Conservation (phyloP, 2,113 vertebrate species). For the Edolisoma coerulescens region DNA sequence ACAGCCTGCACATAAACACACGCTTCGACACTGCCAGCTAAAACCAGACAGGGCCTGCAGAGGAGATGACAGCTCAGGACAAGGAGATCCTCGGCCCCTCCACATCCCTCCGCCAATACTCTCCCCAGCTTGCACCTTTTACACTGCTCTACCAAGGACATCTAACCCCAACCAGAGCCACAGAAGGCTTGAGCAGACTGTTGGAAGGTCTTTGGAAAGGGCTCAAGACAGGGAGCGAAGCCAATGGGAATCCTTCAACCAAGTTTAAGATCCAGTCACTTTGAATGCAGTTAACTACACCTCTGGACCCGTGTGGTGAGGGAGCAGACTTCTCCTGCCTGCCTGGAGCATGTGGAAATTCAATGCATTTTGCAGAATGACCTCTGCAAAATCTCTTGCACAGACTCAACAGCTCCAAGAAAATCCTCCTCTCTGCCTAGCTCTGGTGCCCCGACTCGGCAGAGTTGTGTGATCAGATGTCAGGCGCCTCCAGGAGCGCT, state of each 20-base stretch:
- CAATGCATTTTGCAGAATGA: neutral
- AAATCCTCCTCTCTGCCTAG: neutral
- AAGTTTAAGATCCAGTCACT: neutral
- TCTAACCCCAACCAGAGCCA: neutral
- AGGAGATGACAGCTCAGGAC: neutral
- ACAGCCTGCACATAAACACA: conserved; percentile 29
- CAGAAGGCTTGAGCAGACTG: neutral
- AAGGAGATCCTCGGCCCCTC: neutral
- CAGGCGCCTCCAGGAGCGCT: neutral
- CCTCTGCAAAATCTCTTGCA: neutral
- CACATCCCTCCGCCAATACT: neutral
- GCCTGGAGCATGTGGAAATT: neutral
- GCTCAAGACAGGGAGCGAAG: neutral
- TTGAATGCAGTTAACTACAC: neutral
- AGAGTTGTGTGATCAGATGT: rapidly evolving
- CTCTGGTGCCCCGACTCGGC: neutral
- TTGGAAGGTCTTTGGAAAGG: neutral
- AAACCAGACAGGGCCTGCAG: neutral
- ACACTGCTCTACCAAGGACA: neutral
- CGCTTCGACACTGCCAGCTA: neutral
- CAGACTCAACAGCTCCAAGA: neutral
- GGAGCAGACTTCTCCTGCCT: neutral
- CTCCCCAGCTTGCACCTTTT: neutral
- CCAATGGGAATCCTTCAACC: neutral
- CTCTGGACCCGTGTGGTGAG: neutral